Base-by-base conservation (phyloP, 2,113 vertebrate genomes). In the Rissa tridactyla region DNA sequence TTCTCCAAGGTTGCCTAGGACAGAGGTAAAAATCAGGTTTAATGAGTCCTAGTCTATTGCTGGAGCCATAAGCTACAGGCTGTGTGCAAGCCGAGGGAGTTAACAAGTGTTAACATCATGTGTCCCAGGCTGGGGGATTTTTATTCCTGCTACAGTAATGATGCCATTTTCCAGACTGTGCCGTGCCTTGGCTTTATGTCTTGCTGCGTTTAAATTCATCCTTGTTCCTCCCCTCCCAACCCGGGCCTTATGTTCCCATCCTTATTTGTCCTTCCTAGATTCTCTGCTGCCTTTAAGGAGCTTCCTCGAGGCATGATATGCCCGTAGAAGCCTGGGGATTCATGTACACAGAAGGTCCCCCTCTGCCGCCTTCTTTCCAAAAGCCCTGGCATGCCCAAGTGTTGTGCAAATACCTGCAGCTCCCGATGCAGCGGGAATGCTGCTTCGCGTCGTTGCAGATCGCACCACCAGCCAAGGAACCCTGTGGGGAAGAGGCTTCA, bases 251-350 rank as follows among this genome's bases (percentile, higher is more conserved):
- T 0, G 0, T 22, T 91, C 40, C 58, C 65, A 30, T 89, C 38
- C 16, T 70, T 86, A 40, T 69, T 85, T 70, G 3, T 72, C 49
- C 36, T 46, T 36, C 55, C 34, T 15, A 3, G 49, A 30, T 68
- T 81, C 69, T 64, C 29, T 52, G 49, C 32, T 83, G 46, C 47
- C 49, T 80, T 69, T 42, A 34, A 68, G 55, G 19, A 90, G 65
- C 40, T 75, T 58, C 73, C 52, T 82, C 0, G 0, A 52, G 44
- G 27, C 30, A 38, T 1, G 2, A 1, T 52, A 9, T 4, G 9
- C 26, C 8, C 21, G 47, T 79, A 14, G 52, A 51, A 82, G n/a
- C 42, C 69, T 57, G 52, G 70, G 75, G 61, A 61, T 85, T 58
- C 1, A 10, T 40, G 29, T 69, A 40, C 7, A 3, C 38, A 11